phyloP scores from a whole-genome alignment of 2,888 invertebrate genomes.

The Tigriopus californicus region DNA sequence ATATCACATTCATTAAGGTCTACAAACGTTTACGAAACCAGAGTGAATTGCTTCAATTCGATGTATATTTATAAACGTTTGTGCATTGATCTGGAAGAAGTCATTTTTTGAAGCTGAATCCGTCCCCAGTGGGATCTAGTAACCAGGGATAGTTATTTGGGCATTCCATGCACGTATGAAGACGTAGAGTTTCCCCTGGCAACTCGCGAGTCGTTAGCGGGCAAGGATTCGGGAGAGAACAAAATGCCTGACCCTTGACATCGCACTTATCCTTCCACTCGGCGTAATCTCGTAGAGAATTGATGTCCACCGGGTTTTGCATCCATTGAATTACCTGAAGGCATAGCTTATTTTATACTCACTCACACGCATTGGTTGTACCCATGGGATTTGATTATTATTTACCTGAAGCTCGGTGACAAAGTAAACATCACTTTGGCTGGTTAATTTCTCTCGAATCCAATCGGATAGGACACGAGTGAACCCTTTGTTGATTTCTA shows the following conservation, averaged over 20 bases:
- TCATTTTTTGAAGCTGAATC: conserved; percentile 26
- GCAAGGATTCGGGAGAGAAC: conserved; percentile 76
- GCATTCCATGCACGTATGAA: conserved; percentile 88
- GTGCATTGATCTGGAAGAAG: not conserved
- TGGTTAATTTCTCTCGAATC: conserved; percentile 69
- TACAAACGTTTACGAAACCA: no score
- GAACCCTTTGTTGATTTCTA: conserved; percentile 71
- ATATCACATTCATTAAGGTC: no score
- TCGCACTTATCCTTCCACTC: conserved; percentile 92
- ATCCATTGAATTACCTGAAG: conserved; percentile 78
- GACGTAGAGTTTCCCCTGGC: conserved; percentile 72
- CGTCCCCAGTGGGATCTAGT: conserved; percentile 79
- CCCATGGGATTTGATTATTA: not conserved
- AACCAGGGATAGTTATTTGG: conserved; percentile 91
- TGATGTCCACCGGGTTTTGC: conserved; percentile 77
- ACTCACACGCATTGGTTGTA: conserved; percentile 1
- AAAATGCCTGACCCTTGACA: conserved; percentile 77
- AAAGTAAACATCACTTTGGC: conserved; percentile 73
- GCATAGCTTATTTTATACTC: conserved; percentile 18
- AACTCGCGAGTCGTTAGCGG: conserved; percentile 43
- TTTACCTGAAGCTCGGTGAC: conserved; percentile 33
- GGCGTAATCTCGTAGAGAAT: conserved; percentile 68
- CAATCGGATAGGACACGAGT: conserved; percentile 76
- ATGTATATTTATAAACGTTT: no score
- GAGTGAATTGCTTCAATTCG: no score